Percentiles rank a stretch among this genome's conserved stretches.
phyloP scores from a whole-genome alignment of 2,797 vertebrate species.

The Falco rusticolus region DNA sequence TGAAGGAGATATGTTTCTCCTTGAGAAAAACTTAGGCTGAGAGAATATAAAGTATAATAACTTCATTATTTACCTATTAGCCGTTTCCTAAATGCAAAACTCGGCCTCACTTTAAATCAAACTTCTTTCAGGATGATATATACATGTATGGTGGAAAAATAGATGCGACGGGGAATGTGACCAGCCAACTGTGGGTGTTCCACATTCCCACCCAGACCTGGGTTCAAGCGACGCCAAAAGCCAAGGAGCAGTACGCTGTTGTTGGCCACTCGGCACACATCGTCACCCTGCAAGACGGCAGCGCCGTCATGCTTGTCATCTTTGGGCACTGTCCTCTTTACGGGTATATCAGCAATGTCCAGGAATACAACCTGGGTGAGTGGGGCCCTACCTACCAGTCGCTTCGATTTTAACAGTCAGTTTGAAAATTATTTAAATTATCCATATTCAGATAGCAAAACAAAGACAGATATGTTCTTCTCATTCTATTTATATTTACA shows the following conservation, averaged over 20 bases:
- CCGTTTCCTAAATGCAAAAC: not conserved
- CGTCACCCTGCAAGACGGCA: conserved; percentile 76
- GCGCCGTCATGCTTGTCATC: conserved; percentile 89
- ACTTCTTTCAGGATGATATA: conserved; percentile 85
- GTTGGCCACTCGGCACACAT: conserved; percentile 96
- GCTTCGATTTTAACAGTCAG: not conserved
- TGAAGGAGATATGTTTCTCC: not conserved
- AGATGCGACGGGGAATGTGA: conserved; percentile 92
- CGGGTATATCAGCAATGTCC: conserved; percentile 93
- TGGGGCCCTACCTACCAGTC: not conserved
- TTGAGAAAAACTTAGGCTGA: not conserved
- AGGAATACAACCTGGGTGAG: conserved; percentile 92
- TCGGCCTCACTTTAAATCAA: not conserved
- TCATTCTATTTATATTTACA: not conserved
- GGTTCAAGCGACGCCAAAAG: conserved; percentile 78
- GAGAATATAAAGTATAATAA: not conserved
- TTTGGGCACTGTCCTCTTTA: conserved; percentile 97
- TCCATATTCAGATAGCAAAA: not conserved
- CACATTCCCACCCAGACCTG: conserved; percentile 90
- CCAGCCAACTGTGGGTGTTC: conserved; percentile 93
- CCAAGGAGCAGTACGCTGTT: conserved; percentile 93
- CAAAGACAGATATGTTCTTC: not conserved
- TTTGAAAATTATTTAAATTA: not conserved
- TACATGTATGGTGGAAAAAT: conserved; percentile 99
- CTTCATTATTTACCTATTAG: fast-evolving